Evolutionary conservation across 2,113 vertebrate species (phyloP).

Genomic region (Dipodomys stephensi): DNA sequence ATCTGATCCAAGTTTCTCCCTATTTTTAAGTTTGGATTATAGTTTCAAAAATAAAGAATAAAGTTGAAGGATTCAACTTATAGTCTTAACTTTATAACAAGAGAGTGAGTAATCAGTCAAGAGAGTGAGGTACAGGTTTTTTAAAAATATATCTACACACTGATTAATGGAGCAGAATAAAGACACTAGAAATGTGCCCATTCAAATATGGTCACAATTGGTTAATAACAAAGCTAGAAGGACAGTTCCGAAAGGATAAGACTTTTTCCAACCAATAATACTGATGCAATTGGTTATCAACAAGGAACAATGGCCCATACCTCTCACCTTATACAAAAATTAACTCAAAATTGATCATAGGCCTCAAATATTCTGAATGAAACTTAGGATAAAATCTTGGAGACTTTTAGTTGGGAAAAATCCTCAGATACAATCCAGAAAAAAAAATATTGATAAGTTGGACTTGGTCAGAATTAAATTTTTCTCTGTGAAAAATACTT

Average conservation of each 20-base stretch:
- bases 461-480: not conserved
- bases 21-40: not conserved
- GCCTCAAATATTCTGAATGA: conserved; percentile 39
- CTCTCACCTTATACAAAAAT: not conserved
- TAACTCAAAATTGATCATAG: not conserved
- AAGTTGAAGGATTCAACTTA: not conserved
- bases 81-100: not conserved
- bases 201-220: not conserved
- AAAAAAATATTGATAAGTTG: not conserved
- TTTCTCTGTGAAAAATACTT: not conserved
- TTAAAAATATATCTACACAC: not conserved
- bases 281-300: not conserved
- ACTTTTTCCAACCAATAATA: not conserved
- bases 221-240: not conserved
- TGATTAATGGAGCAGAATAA: conserved; percentile 4
- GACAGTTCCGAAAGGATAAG: too few species aligned
- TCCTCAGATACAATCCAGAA: not conserved
- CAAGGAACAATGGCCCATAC: not conserved
- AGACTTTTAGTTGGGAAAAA: not conserved
- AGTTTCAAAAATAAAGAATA: conserved; percentile 32
- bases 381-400: not conserved
- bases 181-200: not conserved
- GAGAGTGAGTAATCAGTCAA: not conserved
- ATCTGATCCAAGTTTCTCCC: conserved; percentile 2
- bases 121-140: not conserved